A percentile compares a stretch with the other conserved stretches of the same genome.
Evolutionary conservation across 2,797 vertebrate species (phyloP).

Genomic region (Hippoglossus hippoglossus): DNA sequence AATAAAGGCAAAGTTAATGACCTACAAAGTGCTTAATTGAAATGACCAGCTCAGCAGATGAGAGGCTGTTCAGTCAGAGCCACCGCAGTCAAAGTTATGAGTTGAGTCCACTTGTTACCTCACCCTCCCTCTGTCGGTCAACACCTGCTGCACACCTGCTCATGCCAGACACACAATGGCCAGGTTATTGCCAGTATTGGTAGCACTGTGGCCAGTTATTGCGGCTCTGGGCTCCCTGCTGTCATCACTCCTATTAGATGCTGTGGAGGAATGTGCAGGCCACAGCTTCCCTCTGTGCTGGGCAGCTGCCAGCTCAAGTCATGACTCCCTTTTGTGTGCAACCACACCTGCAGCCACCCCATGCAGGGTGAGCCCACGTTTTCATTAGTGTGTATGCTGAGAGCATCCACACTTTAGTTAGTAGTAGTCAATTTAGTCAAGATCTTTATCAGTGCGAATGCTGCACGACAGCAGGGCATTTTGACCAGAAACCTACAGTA

Average conservation of each 20-base stretch:
- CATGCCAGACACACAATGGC: slow-evolving; percentile 60
- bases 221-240: slow-evolving; percentile 57
- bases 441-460: too few relatives aligned
- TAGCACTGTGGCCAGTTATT: slow-evolving; percentile 16
- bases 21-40: background rate
- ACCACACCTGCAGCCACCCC: slow-evolving; percentile 51
- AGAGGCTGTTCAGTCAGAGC: background rate
- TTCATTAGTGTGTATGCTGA: too few relatives aligned
- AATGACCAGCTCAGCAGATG: too few relatives aligned
- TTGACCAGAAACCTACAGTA: too few relatives aligned
- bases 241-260: slow-evolving; percentile 76
- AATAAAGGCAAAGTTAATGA: background rate
- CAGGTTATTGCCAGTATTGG: slow-evolving; percentile 60
- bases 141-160: slow-evolving; percentile 70
- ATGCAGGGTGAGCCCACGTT: background rate
- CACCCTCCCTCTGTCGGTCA: slow-evolving; percentile 5
- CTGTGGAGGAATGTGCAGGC: slow-evolving; percentile 69
- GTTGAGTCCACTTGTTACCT: slow-evolving; percentile 27
- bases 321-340: slow-evolving; percentile 56
- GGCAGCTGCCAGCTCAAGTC: slow-evolving; percentile 58
- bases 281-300: slow-evolving; percentile 48
- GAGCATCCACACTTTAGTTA: too few relatives aligned
- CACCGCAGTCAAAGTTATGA: slow-evolving; percentile 1
- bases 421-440: too few relatives aligned
- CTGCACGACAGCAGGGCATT: too few relatives aligned